Evolutionary conservation across 2,888 invertebrate genomes (phyloP).

Genomic region (Lamproptera curius): DNA sequence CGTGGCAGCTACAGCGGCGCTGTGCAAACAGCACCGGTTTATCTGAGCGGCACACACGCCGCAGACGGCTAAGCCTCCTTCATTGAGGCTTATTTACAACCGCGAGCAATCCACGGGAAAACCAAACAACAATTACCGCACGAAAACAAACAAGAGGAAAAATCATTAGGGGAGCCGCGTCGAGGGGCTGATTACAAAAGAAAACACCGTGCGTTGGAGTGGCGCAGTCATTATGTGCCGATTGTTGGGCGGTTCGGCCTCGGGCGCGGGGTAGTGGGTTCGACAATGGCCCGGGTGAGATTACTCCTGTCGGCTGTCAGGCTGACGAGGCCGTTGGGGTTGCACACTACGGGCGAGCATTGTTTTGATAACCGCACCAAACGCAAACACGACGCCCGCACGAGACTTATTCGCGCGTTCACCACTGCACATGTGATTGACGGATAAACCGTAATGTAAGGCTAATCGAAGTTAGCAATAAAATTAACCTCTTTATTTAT

Average conservation of each 20-base stretch:
- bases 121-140: slow-evolving; percentile 73
- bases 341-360: slow-evolving; percentile 5
- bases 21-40: slow-evolving; percentile 8
- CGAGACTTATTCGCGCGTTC: not conserved
- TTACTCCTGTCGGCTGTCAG: slow-evolving; percentile 61
- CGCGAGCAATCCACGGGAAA: slow-evolving; percentile 68
- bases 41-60: slow-evolving; percentile 16
- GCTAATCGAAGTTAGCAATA: too few relatives aligned
- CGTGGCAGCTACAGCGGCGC: not conserved
- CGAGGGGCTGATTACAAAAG: slow-evolving; percentile 63
- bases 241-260: slow-evolving; percentile 47
- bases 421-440: too few relatives aligned
- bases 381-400: slow-evolving; percentile 1
- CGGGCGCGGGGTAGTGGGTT: slow-evolving; percentile 51
- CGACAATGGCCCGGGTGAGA: slow-evolving; percentile 59
- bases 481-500: too few relatives aligned
- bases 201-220: slow-evolving; percentile 53
- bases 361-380: slow-evolving; percentile 15
- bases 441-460: too few relatives aligned
- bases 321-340: slow-evolving; percentile 29
- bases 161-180: slow-evolving; percentile 64
- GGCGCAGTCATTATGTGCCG: slow-evolving; percentile 39
- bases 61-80: slow-evolving; percentile 28
- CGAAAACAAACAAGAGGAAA: slow-evolving; percentile 75
- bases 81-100: slow-evolving; percentile 47